These are phyloP conservation scores for Parasteatoda lunata DNA, from an alignment of 2,888 invertebrate genomes.

Conservation along the genomic window DNA sequence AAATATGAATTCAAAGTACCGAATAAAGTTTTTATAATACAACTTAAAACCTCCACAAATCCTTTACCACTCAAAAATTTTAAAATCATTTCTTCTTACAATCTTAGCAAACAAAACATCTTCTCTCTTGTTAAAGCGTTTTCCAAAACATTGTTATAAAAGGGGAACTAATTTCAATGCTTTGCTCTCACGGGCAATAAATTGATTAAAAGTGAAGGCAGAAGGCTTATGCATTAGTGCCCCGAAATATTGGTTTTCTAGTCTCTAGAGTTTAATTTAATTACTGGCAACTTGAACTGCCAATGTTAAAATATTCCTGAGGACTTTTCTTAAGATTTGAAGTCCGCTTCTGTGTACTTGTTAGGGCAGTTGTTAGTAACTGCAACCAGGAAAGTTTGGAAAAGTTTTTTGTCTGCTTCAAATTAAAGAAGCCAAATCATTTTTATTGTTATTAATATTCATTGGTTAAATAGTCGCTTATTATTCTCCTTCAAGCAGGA, in stretches of 20 bases:
- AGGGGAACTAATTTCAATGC: constrained; percentile 12
- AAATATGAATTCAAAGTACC: no score
- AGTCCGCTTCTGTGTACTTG: background rate
- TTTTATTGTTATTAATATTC: no score
- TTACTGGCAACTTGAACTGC: constrained; percentile 12
- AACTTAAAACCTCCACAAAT: background rate
- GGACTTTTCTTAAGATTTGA: constrained; percentile 5
- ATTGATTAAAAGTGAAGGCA: constrained; percentile 34
- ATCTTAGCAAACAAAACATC: constrained; percentile 12
- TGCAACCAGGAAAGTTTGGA: no score
- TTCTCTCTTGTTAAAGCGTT: background rate
- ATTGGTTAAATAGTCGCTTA: no score
- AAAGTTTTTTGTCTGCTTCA: no score
- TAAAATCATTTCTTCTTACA: background rate
- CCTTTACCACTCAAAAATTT: background rate
- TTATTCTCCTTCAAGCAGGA: no score
- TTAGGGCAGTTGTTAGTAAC: no score
- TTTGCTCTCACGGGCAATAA: constrained; percentile 6
- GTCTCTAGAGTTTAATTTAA: constrained; percentile 19
- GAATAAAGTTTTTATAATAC: no score
- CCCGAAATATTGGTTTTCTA: constrained; percentile 41
- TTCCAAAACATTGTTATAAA: constrained; percentile 8
- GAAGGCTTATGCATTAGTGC: constrained; percentile 3
- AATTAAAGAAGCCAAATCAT: no score
- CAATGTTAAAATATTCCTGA: background rate